Base-by-base conservation (phyloP, 2,113 vertebrate species). In the Nycticorax nycticorax region DNA sequence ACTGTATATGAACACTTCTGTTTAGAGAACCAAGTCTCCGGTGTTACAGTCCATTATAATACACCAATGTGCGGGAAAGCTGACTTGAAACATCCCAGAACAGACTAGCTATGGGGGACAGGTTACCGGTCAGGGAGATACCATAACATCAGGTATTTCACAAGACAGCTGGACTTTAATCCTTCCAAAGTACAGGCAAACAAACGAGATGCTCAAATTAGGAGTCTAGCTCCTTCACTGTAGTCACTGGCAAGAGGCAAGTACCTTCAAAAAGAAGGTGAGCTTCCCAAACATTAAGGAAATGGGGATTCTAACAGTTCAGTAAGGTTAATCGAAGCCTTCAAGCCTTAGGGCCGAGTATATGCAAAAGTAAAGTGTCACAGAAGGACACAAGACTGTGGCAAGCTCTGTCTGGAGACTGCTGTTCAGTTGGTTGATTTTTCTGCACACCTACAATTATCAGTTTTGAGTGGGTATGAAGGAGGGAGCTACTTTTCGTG, bases 41-140 rank as follows among this genome's bases (percentile, higher is more conserved):
- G 2, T 8, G 20, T 4, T 41, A 21, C 50, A 53, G 56, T 4
- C 41, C 45, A 7, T 13, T 13, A 0, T 3, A 45, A 20, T 15
- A 6, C 26, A 59, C 12, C 52, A 3, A 4, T 3, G 11, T 4
- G 48, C 56, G 41, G 76, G 52, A 52, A 52, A 78, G 32, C 22
- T 55, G 14, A 2, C 21, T 6, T 63, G 74, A 28, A n/a, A 7
- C 2, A 14, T 23, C 52, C 72, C n/a, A 0, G 4, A 10, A 23
- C 0, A 2, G 35, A 20, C 59, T 35, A 20, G 63, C 74, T 41
- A 1, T 9, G 59, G 32, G 53, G 26, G 22, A 26, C 69, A 28
- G 89, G 30, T 10, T 35, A 56, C 59, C 0, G 0, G 37, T 20
- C 77, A 75, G 81, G 71, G 71, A 95, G 67, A 39, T 64, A 30